Evolutionary conservation across 2,797 vertebrate species (phyloP), one percentile per base, ranked within the genome.

Genomic region (Gobionotothen gibberifrons): DNA sequence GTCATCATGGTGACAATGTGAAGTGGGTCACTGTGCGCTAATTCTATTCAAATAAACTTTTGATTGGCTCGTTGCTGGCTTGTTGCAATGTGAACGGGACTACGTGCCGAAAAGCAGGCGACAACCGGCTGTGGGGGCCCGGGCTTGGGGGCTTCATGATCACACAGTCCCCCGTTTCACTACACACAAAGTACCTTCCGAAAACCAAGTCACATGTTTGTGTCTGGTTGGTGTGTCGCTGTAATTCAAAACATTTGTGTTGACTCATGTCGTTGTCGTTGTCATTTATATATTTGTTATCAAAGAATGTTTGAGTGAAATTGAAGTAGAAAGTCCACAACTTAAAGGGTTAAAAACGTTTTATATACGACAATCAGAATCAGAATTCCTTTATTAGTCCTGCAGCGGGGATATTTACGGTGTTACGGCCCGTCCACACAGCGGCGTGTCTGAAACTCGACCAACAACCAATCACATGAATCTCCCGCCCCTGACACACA

Each of bases 21-120:
- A 90, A 82, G 73, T 71, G 65, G 85, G 85, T 85, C 85, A 83
- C 61, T 60, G 70, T 76, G 59, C 5, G 7, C 48, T 55, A 57
- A 63, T 62, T 40, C 51, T 59, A 69, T 82, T 89, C 76, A 90
- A 89, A 87, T 79, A 5, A 3, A 0, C 51, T 19, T 46, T 14
- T 86, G 52, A 84, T 65, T 65, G 83, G 67, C 77, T 49, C 0
- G 12, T 46, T 7, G 8, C 56, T 87, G 87, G 85, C 63, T 2
- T 0, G 66, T 55, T 11, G 76, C 78, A 82, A 65, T 76, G 78
- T 32, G 72, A 86, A 86, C 43, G 6, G 62, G 85, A 44, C 67
- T 92, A 92, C 91, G 91, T 92, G 91, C 89, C 22, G 80, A 71
- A 77, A 29, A 1, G 51, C 32, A 36, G 32, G 32, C 32, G 32